Conservation (phyloP, 2,797 vertebrate species). For the Catostomus latipinnis region DNA sequence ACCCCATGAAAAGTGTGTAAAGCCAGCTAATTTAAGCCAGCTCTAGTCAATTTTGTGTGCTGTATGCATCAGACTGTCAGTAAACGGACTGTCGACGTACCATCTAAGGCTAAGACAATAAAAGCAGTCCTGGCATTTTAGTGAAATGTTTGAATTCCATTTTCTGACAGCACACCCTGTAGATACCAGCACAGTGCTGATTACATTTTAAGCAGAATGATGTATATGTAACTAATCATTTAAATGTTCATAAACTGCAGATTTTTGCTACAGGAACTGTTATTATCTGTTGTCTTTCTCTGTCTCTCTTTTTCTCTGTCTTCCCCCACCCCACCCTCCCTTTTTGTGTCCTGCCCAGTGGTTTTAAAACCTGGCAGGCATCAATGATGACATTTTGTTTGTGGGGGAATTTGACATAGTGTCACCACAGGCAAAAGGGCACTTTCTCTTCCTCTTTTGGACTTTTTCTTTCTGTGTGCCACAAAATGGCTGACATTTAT, state of each 20-base stretch:
- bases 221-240: too few species aligned
- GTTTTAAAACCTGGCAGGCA: not conserved
- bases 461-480: slow-evolving; percentile 62
- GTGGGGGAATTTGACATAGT: slow-evolving; percentile 28
- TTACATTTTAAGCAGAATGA: too few species aligned
- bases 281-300: not conserved
- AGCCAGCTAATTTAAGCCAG: too few species aligned
- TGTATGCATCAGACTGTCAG: too few species aligned
- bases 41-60: too few species aligned
- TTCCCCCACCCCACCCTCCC: not conserved
- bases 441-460: slow-evolving; percentile 33
- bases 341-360: not conserved
- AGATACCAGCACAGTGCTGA: too few species aligned
- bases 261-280: not conserved
- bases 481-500: slow-evolving; percentile 74
- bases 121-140: too few species aligned
- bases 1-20: too few species aligned
- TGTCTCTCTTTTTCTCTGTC: not conserved
- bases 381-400: slow-evolving; percentile 37
- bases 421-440: not conserved
- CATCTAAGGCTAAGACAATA: too few species aligned
- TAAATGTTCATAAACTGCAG: not conserved
- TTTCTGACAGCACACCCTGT: too few species aligned
- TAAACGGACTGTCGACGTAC: too few species aligned
- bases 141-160: too few species aligned